Evolutionary conservation across 2,797 vertebrate genomes (phyloP).

Genomic region (Smutsia gigantea): DNA sequence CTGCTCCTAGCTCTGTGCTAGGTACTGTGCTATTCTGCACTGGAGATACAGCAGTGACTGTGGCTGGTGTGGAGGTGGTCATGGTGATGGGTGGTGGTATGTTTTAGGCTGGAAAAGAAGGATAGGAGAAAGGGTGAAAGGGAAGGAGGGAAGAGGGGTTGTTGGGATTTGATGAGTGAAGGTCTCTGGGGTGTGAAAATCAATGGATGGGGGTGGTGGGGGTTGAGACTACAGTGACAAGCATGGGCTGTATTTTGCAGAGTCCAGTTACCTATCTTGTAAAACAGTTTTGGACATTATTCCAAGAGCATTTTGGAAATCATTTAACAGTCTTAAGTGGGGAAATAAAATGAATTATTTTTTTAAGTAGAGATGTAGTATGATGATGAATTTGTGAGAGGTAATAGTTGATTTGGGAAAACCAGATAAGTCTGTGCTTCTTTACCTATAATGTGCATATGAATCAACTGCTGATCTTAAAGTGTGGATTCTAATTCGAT

Average conservation of each 20-base stretch:
- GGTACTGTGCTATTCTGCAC: rapidly evolving
- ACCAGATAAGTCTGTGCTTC: neutral
- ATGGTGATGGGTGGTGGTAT: neutral
- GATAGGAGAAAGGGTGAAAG: neutral
- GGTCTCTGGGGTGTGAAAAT: neutral
- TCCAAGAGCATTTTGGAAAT: slow-evolving; percentile 31
- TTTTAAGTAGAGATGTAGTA: neutral
- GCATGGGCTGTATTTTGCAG: neutral
- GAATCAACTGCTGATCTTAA: neutral
- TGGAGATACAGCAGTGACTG: neutral
- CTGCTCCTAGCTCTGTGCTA: neutral
- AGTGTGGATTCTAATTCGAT: neutral
- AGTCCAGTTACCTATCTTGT: neutral
- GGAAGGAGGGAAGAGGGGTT: neutral
- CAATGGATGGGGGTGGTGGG: neutral
- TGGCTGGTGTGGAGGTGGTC: neutral
- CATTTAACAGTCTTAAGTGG: neutral
- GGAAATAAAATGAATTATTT: slow-evolving; percentile 39
- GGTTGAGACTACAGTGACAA: neutral
- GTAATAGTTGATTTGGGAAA: neutral
- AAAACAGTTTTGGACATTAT: neutral
- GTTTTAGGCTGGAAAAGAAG: neutral
- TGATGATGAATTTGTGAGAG: neutral
- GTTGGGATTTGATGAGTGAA: neutral
- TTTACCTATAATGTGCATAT: neutral